Percentiles rank a stretch among this genome's conserved stretches.
Evolutionary conservation across 2,797 vertebrate species (phyloP).

Genomic region (Sciurus vulgaris): DNA sequence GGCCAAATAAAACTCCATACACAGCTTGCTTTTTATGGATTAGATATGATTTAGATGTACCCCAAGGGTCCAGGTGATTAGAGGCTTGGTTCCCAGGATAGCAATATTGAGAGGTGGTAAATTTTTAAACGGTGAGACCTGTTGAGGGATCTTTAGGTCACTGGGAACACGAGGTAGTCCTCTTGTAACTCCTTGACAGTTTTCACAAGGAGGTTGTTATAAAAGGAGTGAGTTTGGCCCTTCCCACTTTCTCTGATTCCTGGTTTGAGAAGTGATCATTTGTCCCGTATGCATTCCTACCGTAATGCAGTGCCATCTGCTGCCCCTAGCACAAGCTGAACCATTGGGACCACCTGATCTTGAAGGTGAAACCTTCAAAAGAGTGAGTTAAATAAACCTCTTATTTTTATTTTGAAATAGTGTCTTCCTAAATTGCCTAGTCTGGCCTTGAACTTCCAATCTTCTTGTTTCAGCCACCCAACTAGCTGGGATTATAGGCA

Average conservation of each 20-base stretch:
- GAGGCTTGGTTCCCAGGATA: background rate
- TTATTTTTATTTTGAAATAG: too few relatives aligned
- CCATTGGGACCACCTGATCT: background rate
- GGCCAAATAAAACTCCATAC: too few relatives aligned
- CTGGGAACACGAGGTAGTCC: background rate
- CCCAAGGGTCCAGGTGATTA: background rate
- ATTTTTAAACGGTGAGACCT: background rate
- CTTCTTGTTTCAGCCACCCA: too few relatives aligned
- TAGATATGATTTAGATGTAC: background rate
- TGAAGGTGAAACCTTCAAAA: background rate
- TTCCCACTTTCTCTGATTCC: background rate
- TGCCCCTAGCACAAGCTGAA: background rate
- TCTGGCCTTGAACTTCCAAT: too few relatives aligned
- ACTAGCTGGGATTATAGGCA: too few relatives aligned
- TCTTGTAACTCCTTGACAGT: background rate
- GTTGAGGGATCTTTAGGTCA: background rate
- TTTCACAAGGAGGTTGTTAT: background rate
- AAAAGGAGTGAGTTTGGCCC: background rate
- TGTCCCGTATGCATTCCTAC: background rate
- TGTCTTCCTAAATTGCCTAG: too few relatives aligned
- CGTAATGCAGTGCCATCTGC: background rate
- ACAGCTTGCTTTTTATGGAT: background rate
- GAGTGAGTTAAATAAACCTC: background rate
- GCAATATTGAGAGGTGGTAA: background rate
- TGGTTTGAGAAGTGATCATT: background rate